phyloP scores from a whole-genome alignment of 2,888 invertebrate species.

The Leptura quadrifasciata region DNA sequence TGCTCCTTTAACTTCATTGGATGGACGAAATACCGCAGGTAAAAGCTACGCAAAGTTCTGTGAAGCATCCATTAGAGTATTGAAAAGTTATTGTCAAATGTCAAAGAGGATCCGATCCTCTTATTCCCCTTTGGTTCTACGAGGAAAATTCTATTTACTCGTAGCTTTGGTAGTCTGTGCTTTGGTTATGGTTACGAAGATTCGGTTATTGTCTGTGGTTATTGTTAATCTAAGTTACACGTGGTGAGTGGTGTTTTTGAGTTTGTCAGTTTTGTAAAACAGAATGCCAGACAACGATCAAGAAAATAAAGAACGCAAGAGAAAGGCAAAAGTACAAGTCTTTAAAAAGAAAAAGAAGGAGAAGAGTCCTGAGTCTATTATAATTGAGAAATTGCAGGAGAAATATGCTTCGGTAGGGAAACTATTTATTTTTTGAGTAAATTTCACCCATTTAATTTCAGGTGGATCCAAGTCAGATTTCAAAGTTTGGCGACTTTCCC shows the following conservation, averaged over 20 bases:
- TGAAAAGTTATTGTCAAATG: no score
- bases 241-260: neutral
- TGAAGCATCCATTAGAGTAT: no score
- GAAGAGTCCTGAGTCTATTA: conserved; percentile 60
- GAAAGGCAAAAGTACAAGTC: conserved; percentile 67
- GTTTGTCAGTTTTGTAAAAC: neutral
- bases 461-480: conserved; percentile 76
- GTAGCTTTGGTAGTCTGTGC: no score
- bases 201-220: no score
- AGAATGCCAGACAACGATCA: conserved; percentile 46
- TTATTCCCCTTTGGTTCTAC: no score
- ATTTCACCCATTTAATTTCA: conserved; percentile 63
- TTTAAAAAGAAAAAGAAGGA: conserved; percentile 66
- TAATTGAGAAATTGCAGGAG: conserved; percentile 65
- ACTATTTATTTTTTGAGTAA: conserved; percentile 18
- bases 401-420: conserved; percentile 60
- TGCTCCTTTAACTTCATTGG: no score
- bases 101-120: no score
- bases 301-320: conserved; percentile 53
- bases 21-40: no score
- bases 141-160: no score
- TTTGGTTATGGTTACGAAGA: no score
- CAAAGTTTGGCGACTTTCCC: conserved; percentile 84
- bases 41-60: no score
- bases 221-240: conserved; percentile 10